Percentiles rank a stretch among this genome's conserved stretches.
phyloP scores from a whole-genome alignment of 2,113 vertebrate species.

The Pholis gunnellus region DNA sequence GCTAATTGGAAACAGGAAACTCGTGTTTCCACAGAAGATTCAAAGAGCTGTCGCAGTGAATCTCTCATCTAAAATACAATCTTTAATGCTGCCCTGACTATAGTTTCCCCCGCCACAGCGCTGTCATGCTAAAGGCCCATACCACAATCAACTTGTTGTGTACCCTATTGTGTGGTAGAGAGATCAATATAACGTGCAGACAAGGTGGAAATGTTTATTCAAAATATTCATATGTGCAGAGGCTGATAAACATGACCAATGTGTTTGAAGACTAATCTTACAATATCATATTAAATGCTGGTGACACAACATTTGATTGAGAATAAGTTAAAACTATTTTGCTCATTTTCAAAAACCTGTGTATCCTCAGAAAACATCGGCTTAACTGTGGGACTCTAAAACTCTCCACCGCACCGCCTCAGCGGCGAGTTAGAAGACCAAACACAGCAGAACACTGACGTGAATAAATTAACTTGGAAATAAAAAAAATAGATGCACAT shows the following conservation, averaged over 20 bases:
- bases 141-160: constrained; percentile 27
- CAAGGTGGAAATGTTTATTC: neutral
- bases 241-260: neutral
- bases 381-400: neutral
- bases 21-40: constrained; percentile 62
- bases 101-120: constrained; percentile 35
- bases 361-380: neutral
- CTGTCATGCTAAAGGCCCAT: constrained; percentile 34
- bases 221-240: neutral
- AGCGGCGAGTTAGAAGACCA: neutral
- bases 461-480: neutral
- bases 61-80: constrained; percentile 49
- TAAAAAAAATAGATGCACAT: neutral
- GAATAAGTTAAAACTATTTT: neutral
- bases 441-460: neutral
- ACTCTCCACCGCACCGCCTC: too few species aligned
- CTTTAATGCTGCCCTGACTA: constrained; percentile 31
- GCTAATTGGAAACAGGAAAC: constrained; percentile 79
- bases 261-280: neutral
- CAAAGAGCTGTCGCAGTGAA: constrained; percentile 74
- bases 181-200: neutral
- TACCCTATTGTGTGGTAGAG: constrained; percentile 4
- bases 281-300: neutral
- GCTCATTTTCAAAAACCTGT: neutral
- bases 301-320: too few species aligned